Conservation (phyloP, 2,888 invertebrate species). For the Pseudanteris insignis region DNA sequence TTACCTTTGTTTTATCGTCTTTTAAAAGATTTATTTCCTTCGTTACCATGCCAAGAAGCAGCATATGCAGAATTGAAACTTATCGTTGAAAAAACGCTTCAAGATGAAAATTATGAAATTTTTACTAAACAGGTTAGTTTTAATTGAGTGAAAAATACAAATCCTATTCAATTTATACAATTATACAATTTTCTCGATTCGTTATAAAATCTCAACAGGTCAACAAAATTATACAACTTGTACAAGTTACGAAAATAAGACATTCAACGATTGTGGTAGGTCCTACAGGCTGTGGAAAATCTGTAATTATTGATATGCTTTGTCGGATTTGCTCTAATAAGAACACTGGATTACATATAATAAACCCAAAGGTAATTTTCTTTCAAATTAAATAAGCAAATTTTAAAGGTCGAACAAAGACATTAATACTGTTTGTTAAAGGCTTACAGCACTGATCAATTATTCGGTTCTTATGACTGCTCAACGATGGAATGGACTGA, state of each 20-base stretch:
- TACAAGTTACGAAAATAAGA: slow-evolving; percentile 94
- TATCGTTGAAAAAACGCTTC: slow-evolving; percentile 76
- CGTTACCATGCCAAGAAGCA: slow-evolving; percentile 86
- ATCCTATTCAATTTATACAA: too few species aligned
- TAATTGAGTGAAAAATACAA: too few species aligned
- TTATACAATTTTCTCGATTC: neutral
- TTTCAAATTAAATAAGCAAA: neutral
- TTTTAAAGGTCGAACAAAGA: neutral
- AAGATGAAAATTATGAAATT: slow-evolving; percentile 74
- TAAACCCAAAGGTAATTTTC: slow-evolving; percentile 87
- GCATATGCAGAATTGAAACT: slow-evolving; percentile 87
- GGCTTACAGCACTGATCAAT: slow-evolving; percentile 87
- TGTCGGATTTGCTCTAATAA: slow-evolving; percentile 70
- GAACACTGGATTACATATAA: slow-evolving; percentile 79
- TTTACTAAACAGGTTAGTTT: slow-evolving; percentile 73
- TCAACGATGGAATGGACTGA: slow-evolving; percentile 92
- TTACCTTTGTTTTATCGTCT: slow-evolving; percentile 88
- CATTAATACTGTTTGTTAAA: slow-evolving; percentile 53
- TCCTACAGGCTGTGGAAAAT: slow-evolving; percentile 92
- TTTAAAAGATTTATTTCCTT: slow-evolving; percentile 90
- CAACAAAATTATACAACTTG: slow-evolving; percentile 89
- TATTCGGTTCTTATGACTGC: slow-evolving; percentile 89
- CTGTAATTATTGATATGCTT: slow-evolving; percentile 77
- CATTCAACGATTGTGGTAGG: slow-evolving; percentile 93
- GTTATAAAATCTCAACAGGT: too few species aligned